Evolutionary conservation across 1,140 invertebrate species (phyloP), one percentile per base, ranked within the genome.

Genomic region (Acromyrmex charruanus): DNA sequence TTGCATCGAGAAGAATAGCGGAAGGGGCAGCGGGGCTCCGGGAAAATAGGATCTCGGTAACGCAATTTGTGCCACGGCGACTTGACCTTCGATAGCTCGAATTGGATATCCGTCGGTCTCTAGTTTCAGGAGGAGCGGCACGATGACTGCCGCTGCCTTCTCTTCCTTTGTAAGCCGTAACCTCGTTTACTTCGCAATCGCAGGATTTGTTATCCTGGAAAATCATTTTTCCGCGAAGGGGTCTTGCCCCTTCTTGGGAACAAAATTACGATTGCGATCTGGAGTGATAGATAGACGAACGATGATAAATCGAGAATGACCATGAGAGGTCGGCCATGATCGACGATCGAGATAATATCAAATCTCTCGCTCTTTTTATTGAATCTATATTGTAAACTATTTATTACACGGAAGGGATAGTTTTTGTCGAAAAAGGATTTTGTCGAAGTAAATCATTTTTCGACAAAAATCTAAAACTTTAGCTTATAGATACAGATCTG

Each of bases 81-180:
- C 89, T 91, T 91, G 89, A 91, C 89, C 89, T 91, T 91, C 89
- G 89, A 88, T 88, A 91, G 85, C 89, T 85, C 86, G 89, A 82
- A 86, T 91, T 90, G 89, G 89, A 88, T 88, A 90, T 90, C 87
- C 89, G 87, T 81, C 85, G 77, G 85, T 90, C 89, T 90, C 85
- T 58, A 84, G 89, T 87, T 90, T 72, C 89, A 77, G 55, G 77
- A 84, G 39, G 80, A 75, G 55, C 80, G 58, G 51, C 39, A 35
- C 86, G 75, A 90, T 82, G 89, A 90, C 82, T 88, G 77, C 55
- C 72, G 61, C 72, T 80, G 28, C 87, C 79, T 87, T 55, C 44
- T 85, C 68, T 91, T 90, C 89, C 88, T 77, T 87, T 90, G 77
- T 87, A 68, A 84, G 55, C 80, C 55, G 86, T 90, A 90, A 90